Evolutionary conservation across 2,797 vertebrate genomes (phyloP).

Genomic region (Tokudaia tokunoshimensis): DNA sequence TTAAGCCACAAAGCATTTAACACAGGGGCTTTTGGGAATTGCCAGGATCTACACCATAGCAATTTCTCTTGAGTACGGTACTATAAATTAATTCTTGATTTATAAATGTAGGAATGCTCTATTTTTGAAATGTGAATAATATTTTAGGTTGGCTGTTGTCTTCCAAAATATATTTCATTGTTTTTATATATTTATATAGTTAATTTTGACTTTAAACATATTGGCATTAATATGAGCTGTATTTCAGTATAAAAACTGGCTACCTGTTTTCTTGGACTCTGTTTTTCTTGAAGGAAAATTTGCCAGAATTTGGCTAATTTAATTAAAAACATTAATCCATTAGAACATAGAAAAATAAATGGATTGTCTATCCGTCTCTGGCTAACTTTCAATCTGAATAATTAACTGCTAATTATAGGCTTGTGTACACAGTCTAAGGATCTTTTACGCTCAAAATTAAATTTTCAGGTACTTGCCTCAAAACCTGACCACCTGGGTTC

Average conservation of each 20-base stretch:
- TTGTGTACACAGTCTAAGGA: slow-evolving; percentile 42
- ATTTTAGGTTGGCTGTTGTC: slow-evolving; percentile 28
- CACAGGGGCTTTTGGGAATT: neutral
- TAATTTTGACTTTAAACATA: slow-evolving; percentile 67
- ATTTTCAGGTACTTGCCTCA: slow-evolving; percentile 35
- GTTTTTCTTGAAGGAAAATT: slow-evolving; percentile 73
- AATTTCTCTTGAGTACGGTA: neutral
- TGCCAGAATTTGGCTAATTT: slow-evolving; percentile 74
- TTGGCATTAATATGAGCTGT: slow-evolving; percentile 35
- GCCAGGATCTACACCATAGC: neutral
- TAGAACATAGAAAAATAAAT: slow-evolving; percentile 64
- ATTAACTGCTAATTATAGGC: slow-evolving; percentile 70
- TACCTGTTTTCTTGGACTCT: slow-evolving; percentile 71
- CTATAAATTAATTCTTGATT: slow-evolving; percentile 52
- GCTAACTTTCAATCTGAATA: slow-evolving; percentile 62
- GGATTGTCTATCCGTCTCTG: slow-evolving; percentile 63
- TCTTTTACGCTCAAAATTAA: slow-evolving; percentile 70
- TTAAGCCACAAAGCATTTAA: neutral
- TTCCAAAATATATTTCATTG: slow-evolving; percentile 65
- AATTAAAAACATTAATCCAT: slow-evolving; percentile 78
- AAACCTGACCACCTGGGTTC: neutral
- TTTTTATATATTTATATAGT: slow-evolving; percentile 27
- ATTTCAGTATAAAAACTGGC: slow-evolving; percentile 52
- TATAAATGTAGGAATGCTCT: slow-evolving; percentile 41
- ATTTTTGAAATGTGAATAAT: slow-evolving; percentile 39